Evolutionary conservation across 2,888 invertebrate genomes (phyloP).

Genomic region (Beris chalybata): DNA sequence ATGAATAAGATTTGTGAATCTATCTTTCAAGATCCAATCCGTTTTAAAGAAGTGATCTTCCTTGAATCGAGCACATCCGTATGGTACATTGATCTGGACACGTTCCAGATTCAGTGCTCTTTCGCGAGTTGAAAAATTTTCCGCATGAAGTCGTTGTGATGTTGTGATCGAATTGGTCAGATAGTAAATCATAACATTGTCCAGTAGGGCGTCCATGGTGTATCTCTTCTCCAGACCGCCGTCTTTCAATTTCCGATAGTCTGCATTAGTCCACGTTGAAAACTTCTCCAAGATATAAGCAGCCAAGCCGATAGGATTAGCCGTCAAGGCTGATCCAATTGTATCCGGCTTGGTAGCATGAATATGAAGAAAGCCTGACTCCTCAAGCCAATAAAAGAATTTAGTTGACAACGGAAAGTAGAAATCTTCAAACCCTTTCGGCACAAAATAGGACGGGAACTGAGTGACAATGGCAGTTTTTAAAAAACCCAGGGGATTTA

Average conservation of each 20-base stretch:
- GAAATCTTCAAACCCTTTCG: conserved; percentile 57
- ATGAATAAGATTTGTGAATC: conserved; percentile 69
- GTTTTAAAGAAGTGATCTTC: conserved; percentile 67
- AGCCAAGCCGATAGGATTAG: conserved; percentile 77
- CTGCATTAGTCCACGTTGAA: conserved; percentile 67
- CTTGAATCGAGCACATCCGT: conserved; percentile 74
- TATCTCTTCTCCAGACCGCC: conserved; percentile 65
- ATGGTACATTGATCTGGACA: conserved; percentile 68
- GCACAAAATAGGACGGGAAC: conserved; percentile 63
- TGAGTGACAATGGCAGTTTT: conserved; percentile 55
- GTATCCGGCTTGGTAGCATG: conserved; percentile 91
- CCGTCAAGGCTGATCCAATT: conserved; percentile 60
- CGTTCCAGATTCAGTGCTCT: conserved; percentile 50
- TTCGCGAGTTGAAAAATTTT: conserved; percentile 54
- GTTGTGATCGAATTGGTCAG: conserved; percentile 70
- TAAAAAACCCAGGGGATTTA: no score
- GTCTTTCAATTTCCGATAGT: conserved; percentile 59
- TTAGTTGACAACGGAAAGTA: conserved; percentile 56
- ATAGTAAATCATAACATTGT: conserved; percentile 83
- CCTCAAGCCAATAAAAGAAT: conserved; percentile 50
- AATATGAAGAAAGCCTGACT: conserved; percentile 70
- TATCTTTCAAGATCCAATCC: conserved; percentile 62
- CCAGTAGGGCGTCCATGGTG: conserved; percentile 61
- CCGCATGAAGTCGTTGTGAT: conserved; percentile 71
- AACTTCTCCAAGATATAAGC: conserved; percentile 91